These are phyloP conservation scores for Ladona fulva DNA, from an alignment of 1,140 invertebrate genomes.

Conservation along the genomic window DNA sequence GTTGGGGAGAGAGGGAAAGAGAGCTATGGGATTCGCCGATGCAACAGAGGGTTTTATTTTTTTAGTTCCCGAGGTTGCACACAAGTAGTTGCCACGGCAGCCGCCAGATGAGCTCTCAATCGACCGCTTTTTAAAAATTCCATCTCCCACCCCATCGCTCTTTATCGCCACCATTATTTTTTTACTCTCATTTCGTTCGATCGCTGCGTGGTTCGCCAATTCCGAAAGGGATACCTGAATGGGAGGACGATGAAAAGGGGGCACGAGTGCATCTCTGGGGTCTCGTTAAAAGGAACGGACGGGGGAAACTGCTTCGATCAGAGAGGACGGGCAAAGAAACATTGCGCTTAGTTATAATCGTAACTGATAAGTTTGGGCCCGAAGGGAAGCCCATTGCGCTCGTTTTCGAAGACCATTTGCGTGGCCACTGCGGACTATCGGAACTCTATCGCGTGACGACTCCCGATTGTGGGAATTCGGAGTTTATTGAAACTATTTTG, in stretches of 20 bases:
- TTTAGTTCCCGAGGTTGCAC: background rate
- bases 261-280: background rate
- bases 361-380: too few species aligned
- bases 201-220: background rate
- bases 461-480: background rate
- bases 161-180: background rate
- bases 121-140: background rate
- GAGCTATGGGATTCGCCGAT: background rate
- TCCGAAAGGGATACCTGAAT: background rate
- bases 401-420: too few species aligned
- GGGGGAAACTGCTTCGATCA: too few species aligned
- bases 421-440: background rate
- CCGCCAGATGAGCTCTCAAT: background rate
- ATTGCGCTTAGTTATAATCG: too few species aligned
- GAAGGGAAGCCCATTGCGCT: too few species aligned
- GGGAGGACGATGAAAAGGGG: background rate
- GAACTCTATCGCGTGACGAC: background rate
- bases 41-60: background rate
- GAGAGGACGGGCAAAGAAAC: too few species aligned
- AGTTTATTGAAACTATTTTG: background rate
- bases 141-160: background rate
- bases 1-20: too few species aligned
- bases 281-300: too few species aligned
- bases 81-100: background rate
- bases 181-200: background rate